Evolutionary conservation across 2,797 vertebrate genomes (phyloP).

Genomic region (Esox masquinongy): DNA sequence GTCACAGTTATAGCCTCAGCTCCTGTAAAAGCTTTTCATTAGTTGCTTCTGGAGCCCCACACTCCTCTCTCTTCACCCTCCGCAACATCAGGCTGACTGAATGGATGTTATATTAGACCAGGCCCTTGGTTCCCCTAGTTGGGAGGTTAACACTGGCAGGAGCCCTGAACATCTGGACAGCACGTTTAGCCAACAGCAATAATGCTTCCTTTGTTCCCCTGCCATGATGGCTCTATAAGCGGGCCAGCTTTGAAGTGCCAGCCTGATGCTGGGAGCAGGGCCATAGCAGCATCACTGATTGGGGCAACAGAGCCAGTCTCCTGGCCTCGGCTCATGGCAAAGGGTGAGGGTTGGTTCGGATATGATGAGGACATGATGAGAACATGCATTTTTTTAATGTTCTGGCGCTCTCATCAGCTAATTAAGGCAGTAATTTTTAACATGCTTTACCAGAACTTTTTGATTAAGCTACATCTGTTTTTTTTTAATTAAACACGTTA

Average conservation of each 20-base stretch:
- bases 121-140: slow-evolving; percentile 40
- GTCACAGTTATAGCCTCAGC: not conserved
- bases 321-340: slow-evolving; percentile 27
- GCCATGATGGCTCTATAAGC: slow-evolving; percentile 67
- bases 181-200: slow-evolving; percentile 75
- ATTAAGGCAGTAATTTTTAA: slow-evolving; percentile 22
- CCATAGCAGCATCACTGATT: slow-evolving; percentile 53
- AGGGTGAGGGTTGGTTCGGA: slow-evolving; percentile 23
- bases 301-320: slow-evolving; percentile 44
- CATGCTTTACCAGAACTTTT: slow-evolving; percentile 25
- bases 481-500: not conserved
- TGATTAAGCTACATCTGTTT: not conserved
- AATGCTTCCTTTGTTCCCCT: slow-evolving; percentile 75
- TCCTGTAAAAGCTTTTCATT: slow-evolving; percentile 24
- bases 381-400: slow-evolving; percentile 51
- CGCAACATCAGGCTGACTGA: slow-evolving; percentile 41
- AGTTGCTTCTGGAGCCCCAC: slow-evolving; percentile 9
- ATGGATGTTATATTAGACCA: slow-evolving; percentile 71
- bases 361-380: slow-evolving; percentile 39
- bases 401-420: slow-evolving; percentile 38
- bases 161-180: slow-evolving; percentile 81
- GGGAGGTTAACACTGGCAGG: slow-evolving; percentile 69
- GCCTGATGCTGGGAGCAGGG: slow-evolving; percentile 55
- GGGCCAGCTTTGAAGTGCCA: slow-evolving; percentile 74
- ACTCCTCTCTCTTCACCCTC: slow-evolving; percentile 17